Evolutionary conservation across 2,113 vertebrate genomes (phyloP).

Genomic region (Cyphomyrus discorhynchus): DNA sequence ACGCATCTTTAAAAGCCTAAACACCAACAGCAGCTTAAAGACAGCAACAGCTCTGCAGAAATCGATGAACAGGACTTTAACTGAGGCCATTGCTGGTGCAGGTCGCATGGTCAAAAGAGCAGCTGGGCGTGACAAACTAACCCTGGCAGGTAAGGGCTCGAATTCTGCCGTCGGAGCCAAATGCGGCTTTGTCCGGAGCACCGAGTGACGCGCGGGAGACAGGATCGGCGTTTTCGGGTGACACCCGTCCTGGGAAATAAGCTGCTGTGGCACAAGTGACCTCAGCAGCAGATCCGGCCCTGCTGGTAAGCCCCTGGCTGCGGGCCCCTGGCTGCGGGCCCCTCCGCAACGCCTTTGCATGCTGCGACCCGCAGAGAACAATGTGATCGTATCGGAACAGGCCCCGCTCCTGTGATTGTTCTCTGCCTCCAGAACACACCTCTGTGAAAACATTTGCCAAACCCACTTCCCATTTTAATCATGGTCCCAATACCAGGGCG

Average conservation of each 20-base stretch:
- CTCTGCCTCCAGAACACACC: slow-evolving; percentile 5
- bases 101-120: neutral
- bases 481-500: neutral
- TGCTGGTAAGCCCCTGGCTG: neutral
- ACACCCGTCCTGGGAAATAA: neutral
- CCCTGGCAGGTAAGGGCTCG: neutral
- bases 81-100: neutral
- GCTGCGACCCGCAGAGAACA: neutral
- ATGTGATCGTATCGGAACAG: neutral
- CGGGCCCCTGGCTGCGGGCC: neutral
- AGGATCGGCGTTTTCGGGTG: neutral
- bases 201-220: neutral
- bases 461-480: slow-evolving; percentile 1
- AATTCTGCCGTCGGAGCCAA: neutral
- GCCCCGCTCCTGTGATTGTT: neutral
- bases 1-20: neutral
- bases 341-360: neutral
- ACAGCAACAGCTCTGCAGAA: neutral
- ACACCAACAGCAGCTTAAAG: neutral
- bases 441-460: neutral
- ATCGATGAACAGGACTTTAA: neutral
- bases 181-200: neutral
- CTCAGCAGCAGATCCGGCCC: neutral
- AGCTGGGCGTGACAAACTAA: neutral
- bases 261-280: neutral